Evolutionary conservation across 2,888 invertebrate genomes (phyloP).

Genomic region (Epsilonema sp.): DNA sequence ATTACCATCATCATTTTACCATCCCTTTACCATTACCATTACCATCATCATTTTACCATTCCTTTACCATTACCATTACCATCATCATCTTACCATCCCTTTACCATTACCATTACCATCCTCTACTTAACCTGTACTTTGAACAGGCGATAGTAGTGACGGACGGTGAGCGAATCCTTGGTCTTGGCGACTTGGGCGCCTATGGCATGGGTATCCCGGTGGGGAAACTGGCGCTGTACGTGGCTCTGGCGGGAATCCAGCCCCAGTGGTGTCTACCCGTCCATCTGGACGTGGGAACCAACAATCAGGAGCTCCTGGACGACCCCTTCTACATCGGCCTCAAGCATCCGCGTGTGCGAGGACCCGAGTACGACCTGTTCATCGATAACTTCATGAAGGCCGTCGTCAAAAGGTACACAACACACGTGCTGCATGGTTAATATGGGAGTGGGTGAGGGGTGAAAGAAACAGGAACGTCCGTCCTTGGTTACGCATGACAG

Average conservation of each 20-base stretch:
- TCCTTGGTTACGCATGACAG: too few relatives aligned
- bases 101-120: too few relatives aligned
- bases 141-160: constrained; percentile 58
- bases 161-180: constrained; percentile 91
- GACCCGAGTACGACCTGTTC: constrained; percentile 68
- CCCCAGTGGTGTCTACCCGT: constrained; percentile 86
- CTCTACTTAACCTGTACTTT: constrained; percentile 33
- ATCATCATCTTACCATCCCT: constrained; percentile 5
- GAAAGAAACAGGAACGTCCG: too few relatives aligned
- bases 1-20: too few relatives aligned
- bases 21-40: too few relatives aligned
- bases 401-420: constrained; percentile 42
- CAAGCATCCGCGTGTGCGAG: constrained; percentile 59
- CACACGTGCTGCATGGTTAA: constrained; percentile 3
- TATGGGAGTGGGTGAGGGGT: not conserved
- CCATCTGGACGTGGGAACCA: constrained; percentile 50
- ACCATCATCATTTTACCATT: too few relatives aligned
- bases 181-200: constrained; percentile 86
- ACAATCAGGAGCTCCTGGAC: constrained; percentile 45
- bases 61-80: too few relatives aligned
- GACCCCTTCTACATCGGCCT: constrained; percentile 91
- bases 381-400: constrained; percentile 93
- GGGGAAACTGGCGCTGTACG: constrained; percentile 87
- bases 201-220: constrained; percentile 93
- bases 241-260: constrained; percentile 84